Conservation (phyloP, 1,140 invertebrate species). For the Chironomus tepperi region DNA sequence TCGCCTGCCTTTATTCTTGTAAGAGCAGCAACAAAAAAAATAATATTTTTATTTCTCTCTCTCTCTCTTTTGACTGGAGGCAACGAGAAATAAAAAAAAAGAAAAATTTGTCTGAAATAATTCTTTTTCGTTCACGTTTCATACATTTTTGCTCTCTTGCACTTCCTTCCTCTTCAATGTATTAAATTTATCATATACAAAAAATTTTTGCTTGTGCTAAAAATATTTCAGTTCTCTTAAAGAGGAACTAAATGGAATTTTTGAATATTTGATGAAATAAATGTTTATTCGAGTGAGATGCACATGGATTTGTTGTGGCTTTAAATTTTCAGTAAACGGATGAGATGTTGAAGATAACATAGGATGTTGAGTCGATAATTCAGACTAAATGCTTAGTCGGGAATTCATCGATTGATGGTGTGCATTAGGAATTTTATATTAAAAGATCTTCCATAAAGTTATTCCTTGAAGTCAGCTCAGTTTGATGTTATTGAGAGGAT, state of each 20-base stretch:
- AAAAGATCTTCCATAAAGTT: no score
- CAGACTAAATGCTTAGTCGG: no score
- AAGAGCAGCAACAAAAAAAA: neutral
- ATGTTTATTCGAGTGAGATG: neutral
- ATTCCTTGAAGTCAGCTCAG: no score
- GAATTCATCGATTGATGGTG: no score
- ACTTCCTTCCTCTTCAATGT: constrained; percentile 1
- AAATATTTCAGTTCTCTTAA: neutral
- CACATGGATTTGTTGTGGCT: neutral
- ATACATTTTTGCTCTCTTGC: constrained; percentile 11
- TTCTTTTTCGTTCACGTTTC: neutral
- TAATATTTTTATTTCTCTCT: neutral
- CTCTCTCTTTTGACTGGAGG: neutral
- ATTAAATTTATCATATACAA: no score
- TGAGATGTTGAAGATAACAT: neutral
- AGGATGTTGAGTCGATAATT: no score
- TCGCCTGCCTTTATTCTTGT: neutral
- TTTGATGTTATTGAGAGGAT: no score
- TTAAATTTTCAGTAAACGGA: neutral
- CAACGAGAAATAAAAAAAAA: no score
- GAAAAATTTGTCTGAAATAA: constrained; percentile 6
- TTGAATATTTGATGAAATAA: no score
- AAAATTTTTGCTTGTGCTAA: no score
- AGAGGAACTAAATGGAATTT: neutral
- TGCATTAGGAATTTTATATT: no score